These are phyloP conservation scores for Phylloscopus trochiloides DNA, from an alignment of 2,113 vertebrate genomes.

Conservation along the genomic window DNA sequence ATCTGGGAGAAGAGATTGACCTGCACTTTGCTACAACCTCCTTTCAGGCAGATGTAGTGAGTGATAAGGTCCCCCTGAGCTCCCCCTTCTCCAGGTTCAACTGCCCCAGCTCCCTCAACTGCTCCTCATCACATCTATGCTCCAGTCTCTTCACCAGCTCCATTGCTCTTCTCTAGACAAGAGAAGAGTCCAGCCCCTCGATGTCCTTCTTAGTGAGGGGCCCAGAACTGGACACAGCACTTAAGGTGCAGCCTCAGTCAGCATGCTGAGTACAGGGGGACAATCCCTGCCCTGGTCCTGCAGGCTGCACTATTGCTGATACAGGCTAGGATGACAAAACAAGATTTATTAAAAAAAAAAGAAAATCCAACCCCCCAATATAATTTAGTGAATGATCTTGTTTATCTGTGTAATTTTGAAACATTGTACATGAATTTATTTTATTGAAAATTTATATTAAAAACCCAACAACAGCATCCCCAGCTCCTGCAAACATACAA, in stretches of 20 bases:
- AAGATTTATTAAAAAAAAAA: background rate
- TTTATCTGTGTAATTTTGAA: background rate
- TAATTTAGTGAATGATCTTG: background rate
- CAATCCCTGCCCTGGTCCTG: background rate
- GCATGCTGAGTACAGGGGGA: background rate
- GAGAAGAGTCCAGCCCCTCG: background rate
- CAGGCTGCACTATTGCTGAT: background rate
- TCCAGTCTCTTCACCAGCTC: background rate
- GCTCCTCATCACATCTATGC: background rate
- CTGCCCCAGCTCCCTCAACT: background rate
- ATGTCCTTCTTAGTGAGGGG: background rate
- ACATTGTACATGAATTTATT: background rate
- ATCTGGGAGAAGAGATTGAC: background rate
- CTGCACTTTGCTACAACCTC: background rate
- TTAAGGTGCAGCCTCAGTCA: background rate
- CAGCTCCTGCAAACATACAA: background rate
- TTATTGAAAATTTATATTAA: background rate
- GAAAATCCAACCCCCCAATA: background rate
- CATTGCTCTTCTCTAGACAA: rapidly evolving
- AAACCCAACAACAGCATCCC: rapidly evolving
- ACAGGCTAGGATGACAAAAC: background rate
- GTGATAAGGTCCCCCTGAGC: too few species aligned
- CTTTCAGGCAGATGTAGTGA: background rate
- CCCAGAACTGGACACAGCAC: background rate
- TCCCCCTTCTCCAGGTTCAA: background rate